phyloP scores from a whole-genome alignment of 2,113 vertebrate genomes.

The Marmota flaviventris region DNA sequence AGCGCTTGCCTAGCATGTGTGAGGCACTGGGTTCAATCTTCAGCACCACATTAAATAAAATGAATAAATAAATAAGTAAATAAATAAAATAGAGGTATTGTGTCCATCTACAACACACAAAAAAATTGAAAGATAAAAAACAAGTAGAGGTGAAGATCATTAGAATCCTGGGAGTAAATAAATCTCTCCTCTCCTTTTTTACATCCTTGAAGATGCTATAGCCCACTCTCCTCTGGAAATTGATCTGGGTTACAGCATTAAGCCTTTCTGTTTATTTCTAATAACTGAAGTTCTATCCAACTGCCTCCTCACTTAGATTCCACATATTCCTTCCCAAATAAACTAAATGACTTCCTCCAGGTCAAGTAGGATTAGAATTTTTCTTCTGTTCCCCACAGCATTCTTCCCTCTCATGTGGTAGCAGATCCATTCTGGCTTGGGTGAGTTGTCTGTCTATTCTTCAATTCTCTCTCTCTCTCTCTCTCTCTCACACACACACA shows the following conservation, averaged over 20 bases:
- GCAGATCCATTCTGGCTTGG: not conserved
- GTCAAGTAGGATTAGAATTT: slow-evolving; percentile 17
- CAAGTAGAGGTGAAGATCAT: not conserved
- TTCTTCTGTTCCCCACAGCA: not conserved
- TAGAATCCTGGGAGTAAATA: not conserved
- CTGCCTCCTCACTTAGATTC: not conserved
- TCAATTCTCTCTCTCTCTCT: too few species aligned
- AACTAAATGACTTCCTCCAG: not conserved
- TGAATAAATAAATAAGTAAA: too few species aligned
- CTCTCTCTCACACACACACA: too few species aligned
- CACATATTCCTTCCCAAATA: not conserved
- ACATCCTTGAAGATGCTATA: not conserved
- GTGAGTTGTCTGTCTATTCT: not conserved
- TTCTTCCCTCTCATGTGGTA: not conserved
- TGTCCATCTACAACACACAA: too few species aligned
- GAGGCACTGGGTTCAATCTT: too few species aligned
- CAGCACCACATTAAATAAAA: too few species aligned
- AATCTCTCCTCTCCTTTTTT: not conserved
- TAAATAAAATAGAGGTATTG: too few species aligned
- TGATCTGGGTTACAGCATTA: not conserved
- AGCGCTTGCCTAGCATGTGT: too few species aligned
- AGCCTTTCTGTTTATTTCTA: slow-evolving; percentile 2
- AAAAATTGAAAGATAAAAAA: too few species aligned
- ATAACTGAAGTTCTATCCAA: slow-evolving; percentile 28
- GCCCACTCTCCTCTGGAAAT: not conserved